These are phyloP conservation scores for Noctua janthe DNA, from an alignment of 2,888 invertebrate species.

Conservation along the genomic window DNA sequence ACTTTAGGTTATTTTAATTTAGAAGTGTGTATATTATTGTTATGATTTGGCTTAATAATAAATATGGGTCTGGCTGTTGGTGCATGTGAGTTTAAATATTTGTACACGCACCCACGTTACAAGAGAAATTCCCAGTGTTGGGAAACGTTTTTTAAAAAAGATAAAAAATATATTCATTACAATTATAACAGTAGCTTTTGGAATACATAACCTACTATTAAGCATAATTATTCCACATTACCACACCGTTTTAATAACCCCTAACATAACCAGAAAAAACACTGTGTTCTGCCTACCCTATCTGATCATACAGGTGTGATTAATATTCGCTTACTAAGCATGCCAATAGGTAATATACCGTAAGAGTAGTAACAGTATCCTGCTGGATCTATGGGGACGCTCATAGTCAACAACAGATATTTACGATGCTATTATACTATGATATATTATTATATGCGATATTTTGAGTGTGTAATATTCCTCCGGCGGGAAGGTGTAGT, in stretches of 20 bases:
- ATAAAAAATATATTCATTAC: no score
- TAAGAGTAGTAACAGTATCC: background rate
- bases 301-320: background rate
- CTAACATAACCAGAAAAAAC: background rate
- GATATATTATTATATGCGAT: constrained; percentile 22
- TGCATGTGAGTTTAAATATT: no score
- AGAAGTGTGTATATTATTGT: no score
- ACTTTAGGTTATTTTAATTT: no score
- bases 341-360: constrained; percentile 6
- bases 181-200: no score
- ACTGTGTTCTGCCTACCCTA: background rate
- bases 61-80: no score
- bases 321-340: constrained; percentile 28
- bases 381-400: background rate
- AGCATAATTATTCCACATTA: background rate
- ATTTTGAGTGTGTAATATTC: constrained; percentile 8
- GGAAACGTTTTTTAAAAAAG: no score
- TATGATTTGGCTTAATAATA: no score
- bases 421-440: constrained; percentile 37
- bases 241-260: background rate
- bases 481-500: background rate
- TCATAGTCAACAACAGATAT: constrained; percentile 41
- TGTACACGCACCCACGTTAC: no score
- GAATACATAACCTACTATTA: background rate
- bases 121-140: no score